Conservation (phyloP, 2,888 invertebrate species). For the Drosophila cracens region DNA sequence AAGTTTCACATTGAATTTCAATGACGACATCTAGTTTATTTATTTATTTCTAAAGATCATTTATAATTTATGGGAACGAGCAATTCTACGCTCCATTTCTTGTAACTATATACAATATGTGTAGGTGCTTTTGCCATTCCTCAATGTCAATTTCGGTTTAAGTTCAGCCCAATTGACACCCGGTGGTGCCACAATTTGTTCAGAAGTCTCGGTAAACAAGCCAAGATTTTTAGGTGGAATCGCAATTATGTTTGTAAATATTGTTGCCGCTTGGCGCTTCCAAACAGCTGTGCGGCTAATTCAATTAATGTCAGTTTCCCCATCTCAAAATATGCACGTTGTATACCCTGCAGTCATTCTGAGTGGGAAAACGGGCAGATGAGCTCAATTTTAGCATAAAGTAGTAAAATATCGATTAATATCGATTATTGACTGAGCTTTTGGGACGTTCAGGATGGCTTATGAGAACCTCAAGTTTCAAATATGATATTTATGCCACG, state of each 20-base stretch:
- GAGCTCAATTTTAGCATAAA: neutral
- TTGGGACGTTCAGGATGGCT: neutral
- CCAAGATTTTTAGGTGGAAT: conserved; percentile 8
- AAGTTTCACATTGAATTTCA: neutral
- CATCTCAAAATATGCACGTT: conserved; percentile 1
- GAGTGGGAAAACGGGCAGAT: neutral
- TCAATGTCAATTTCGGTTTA: conserved; percentile 38
- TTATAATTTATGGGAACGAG: neutral
- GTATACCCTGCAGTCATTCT: neutral
- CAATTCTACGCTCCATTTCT: neutral
- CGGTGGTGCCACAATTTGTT: conserved; percentile 51
- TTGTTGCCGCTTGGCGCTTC: neutral
- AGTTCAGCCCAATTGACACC: conserved; percentile 57
- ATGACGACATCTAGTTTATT: neutral
- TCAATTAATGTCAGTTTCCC: conserved; percentile 28
- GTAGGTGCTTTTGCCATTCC: neutral
- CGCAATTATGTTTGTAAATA: conserved; percentile 8
- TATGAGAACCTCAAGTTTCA: neutral
- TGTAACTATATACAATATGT: neutral
- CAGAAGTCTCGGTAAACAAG: conserved; percentile 21
- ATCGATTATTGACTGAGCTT: neutral
- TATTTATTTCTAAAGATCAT: neutral
- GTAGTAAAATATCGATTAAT: neutral
- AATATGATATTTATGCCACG: neutral
- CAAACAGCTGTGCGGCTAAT: conserved; percentile 28